Conservation (phyloP, 2,888 invertebrate genomes). For the Lasiommata megera region DNA sequence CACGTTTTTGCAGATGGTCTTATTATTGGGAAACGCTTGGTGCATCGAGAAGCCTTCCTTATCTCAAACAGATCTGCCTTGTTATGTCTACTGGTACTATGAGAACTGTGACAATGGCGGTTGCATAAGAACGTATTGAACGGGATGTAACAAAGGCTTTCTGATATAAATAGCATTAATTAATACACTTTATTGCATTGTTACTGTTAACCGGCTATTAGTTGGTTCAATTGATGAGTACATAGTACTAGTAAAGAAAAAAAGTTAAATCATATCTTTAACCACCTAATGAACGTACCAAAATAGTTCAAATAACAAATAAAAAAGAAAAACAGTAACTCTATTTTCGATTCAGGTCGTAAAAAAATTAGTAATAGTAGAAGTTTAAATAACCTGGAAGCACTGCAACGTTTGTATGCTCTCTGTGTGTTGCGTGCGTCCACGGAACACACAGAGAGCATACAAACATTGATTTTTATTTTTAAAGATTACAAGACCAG, state of each 20-base stretch:
- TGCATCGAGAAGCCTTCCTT: slow-evolving; percentile 60
- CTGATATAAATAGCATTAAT: slow-evolving; percentile 30
- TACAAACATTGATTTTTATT: not conserved
- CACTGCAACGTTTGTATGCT: too few species aligned
- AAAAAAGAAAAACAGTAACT: too few species aligned
- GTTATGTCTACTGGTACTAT: slow-evolving; percentile 69
- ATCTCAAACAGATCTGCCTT: slow-evolving; percentile 61
- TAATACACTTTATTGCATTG: slow-evolving; percentile 23
- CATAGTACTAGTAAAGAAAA: too few species aligned
- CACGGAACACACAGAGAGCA: too few species aligned
- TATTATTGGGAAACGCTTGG: slow-evolving; percentile 69
- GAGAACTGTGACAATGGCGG: slow-evolving; percentile 65
- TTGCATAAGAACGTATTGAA: slow-evolving; percentile 51
- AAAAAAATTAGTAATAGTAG: too few species aligned
- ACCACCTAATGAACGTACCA: too few species aligned
- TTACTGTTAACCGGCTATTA: slow-evolving; percentile 4
- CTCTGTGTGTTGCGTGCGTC: too few species aligned
- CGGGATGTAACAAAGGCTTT: slow-evolving; percentile 27
- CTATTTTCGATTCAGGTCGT: too few species aligned
- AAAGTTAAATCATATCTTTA: too few species aligned
- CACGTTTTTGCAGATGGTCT: slow-evolving; percentile 75
- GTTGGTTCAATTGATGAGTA: not conserved
- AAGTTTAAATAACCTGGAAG: too few species aligned
- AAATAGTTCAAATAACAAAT: too few species aligned
- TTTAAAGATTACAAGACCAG: too few species aligned